Percentiles rank a stretch among this genome's conserved stretches.
phyloP scores from a whole-genome alignment of 2,113 vertebrate genomes.

The Eptatretus burgeri region DNA sequence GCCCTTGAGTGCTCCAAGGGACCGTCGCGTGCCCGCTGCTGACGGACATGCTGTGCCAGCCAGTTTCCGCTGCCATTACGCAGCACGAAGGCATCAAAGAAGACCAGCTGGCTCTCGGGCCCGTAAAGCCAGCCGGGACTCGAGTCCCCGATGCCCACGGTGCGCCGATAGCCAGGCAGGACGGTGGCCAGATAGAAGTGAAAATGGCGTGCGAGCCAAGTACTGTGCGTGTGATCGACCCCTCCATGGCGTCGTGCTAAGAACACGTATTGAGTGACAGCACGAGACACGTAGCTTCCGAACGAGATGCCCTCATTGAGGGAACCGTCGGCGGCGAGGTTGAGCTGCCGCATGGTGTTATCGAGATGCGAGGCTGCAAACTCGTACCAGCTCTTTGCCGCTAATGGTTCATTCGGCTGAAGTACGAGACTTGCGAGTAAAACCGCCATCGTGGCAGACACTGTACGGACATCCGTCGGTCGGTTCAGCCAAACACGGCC shows the following conservation, averaged over 20 bases:
- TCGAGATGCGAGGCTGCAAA: conserved; percentile 66
- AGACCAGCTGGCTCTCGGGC: conserved; percentile 77
- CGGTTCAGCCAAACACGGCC: not conserved
- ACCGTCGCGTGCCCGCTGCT: conserved; percentile 65
- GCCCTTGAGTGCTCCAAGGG: conserved; percentile 71
- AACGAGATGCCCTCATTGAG: conserved; percentile 88
- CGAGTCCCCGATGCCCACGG: conserved; percentile 71
- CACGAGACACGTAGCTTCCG: conserved; percentile 78
- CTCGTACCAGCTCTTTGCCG: conserved; percentile 47
- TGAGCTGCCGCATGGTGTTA: conserved; percentile 79
- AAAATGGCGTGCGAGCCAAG: conserved; percentile 68
- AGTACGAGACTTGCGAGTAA: conserved; percentile 54
- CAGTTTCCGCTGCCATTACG: conserved; percentile 75
- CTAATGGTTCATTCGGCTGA: conserved; percentile 24
- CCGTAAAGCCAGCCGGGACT: conserved; percentile 99
- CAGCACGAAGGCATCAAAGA: conserved; percentile 43
- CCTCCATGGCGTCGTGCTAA: conserved; percentile 61
- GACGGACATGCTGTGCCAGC: conserved; percentile 75
- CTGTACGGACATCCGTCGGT: conserved; percentile 1
- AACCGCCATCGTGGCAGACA: conserved; percentile 57
- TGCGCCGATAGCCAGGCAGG: conserved; percentile 70
- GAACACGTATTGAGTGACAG: conserved; percentile 69
- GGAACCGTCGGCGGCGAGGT: conserved; percentile 68
- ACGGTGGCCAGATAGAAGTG: conserved; percentile 86
- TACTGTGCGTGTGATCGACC: conserved; percentile 59